A percentile compares a stretch with the other conserved stretches of the same genome.
Evolutionary conservation across 2,797 vertebrate genomes (phyloP).

Genomic region (Centropyge bicolor): DNA sequence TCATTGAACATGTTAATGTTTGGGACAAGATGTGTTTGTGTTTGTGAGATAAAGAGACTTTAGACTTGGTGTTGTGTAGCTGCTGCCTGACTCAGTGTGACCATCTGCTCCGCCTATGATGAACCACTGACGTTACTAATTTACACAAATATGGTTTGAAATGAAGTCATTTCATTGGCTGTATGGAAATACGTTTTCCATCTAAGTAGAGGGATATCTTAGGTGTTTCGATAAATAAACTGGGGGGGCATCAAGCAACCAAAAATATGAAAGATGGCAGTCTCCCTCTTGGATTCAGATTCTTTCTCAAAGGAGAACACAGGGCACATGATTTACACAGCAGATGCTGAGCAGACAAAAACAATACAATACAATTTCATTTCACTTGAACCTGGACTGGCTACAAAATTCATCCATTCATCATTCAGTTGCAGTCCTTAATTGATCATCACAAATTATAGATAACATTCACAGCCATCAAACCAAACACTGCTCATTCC

Average conservation of each 20-base stretch:
- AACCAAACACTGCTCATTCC: conserved; percentile 1
- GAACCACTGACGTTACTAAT: not conserved
- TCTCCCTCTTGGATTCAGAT: not conserved
- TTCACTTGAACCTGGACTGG: not conserved
- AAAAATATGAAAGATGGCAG: not conserved
- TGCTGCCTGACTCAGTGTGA: not conserved
- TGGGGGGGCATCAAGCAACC: not conserved
- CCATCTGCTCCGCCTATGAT: not conserved
- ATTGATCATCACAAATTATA: not conserved
- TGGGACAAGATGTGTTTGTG: not conserved
- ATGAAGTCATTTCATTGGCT: not conserved
- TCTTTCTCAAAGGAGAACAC: not conserved
- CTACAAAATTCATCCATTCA: not conserved
- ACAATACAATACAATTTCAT: not conserved
- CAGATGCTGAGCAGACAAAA: not conserved
- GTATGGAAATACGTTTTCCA: not conserved
- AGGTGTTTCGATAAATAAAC: not conserved
- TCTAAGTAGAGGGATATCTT: not conserved
- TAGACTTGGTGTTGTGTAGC: not conserved
- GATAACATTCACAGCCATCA: not conserved
- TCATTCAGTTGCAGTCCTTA: not conserved
- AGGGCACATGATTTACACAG: not conserved
- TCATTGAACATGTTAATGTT: not conserved
- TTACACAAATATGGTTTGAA: not conserved
- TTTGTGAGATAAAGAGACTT: not conserved